These are phyloP conservation scores for Lerista edwardsae DNA, from an alignment of 2,797 vertebrate species.

Conservation along the genomic window DNA sequence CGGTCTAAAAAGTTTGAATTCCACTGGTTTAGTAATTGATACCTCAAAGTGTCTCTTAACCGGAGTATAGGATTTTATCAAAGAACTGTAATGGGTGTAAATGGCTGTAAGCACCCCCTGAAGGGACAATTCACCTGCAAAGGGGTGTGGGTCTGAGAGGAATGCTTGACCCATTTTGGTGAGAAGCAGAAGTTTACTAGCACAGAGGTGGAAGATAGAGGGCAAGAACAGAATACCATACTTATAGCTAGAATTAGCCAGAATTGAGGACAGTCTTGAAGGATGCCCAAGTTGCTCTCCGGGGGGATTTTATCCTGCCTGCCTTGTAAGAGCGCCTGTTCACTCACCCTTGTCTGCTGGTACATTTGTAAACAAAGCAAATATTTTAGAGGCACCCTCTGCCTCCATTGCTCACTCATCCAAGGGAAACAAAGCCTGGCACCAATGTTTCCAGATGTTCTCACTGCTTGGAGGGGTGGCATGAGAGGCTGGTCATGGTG, in stretches of 20 bases:
- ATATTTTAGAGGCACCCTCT: neutral
- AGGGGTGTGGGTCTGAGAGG: neutral
- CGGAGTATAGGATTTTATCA: neutral
- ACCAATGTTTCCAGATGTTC: neutral
- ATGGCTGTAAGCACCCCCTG: neutral
- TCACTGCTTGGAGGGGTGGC: no score
- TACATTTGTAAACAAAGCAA: neutral
- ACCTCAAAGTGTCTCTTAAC: no score
- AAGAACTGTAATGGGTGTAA: neutral
- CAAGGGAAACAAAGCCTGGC: neutral
- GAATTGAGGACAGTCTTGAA: neutral
- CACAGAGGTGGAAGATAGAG: no score
- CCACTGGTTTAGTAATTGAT: no score
- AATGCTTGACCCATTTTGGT: neutral
- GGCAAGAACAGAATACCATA: no score
- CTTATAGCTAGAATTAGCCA: neutral
- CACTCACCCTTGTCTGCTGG: neutral
- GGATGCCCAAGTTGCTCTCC: neutral
- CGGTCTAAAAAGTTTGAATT: no score
- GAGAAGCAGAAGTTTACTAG: neutral
- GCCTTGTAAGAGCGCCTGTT: neutral
- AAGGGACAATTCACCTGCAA: neutral
- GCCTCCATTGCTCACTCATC: neutral
- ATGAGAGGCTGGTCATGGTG: no score
- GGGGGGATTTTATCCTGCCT: no score